Evolutionary conservation across 2,113 vertebrate species (phyloP).

Genomic region (Ictalurus furcatus): DNA sequence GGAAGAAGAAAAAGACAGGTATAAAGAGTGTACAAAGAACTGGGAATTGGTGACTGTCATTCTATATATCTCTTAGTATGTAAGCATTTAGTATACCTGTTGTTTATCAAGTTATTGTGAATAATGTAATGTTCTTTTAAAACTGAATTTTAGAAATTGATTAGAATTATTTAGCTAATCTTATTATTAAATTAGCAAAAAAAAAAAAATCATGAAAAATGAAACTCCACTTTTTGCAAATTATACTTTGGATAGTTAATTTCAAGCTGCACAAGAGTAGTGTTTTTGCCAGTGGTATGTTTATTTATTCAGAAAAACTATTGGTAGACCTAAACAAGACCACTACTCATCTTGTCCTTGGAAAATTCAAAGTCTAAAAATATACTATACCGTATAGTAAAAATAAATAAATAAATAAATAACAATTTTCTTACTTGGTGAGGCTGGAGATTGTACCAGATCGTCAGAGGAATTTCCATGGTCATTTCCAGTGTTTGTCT

Average conservation of each 20-base stretch:
- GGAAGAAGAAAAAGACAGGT: neutral
- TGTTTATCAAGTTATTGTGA: neutral
- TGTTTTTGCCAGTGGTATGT: neutral
- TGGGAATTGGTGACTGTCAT: neutral
- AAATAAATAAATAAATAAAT: too few relatives aligned
- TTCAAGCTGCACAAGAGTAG: neutral
- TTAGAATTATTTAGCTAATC: neutral
- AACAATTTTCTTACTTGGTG: conserved; percentile 58
- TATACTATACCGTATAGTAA: too few relatives aligned
- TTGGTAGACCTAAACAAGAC: neutral
- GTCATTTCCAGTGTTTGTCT: neutral
- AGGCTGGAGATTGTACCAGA: conserved; percentile 10
- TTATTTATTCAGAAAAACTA: neutral
- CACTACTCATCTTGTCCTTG: conserved; percentile 46
- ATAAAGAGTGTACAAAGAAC: neutral
- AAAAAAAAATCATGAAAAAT: neutral
- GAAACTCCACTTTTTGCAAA: neutral
- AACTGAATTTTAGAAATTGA: neutral
- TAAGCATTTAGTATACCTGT: neutral
- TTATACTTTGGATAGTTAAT: neutral
- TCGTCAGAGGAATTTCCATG: neutral
- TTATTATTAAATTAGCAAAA: neutral
- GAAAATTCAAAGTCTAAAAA: neutral
- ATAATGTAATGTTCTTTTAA: neutral
- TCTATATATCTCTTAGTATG: neutral